Base-by-base conservation (phyloP, 64 coral and sea anemone species). In the Acropora tenuis region DNA sequence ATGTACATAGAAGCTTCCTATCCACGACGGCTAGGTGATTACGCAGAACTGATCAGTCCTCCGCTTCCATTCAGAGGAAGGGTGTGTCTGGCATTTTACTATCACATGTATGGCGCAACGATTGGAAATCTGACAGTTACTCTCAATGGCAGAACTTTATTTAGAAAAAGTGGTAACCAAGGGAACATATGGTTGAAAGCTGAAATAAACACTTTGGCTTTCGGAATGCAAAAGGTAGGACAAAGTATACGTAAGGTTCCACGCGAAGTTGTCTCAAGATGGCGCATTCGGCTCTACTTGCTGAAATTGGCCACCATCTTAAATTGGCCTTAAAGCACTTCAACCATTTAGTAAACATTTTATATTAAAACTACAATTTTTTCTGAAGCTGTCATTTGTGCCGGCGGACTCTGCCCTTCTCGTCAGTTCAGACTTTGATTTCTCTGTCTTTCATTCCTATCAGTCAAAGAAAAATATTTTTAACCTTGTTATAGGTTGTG, bases 101-200 rank as follows among this genome's bases (percentile, higher is more conserved):
- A 93, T 47, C 76, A 81, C 8, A 93, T 93, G 92, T 86, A 80
- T 12, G 92, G 92, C 5, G 50, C 52, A 6, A 47, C 6, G 16
- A 46, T 93, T 18, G 55, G 67, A 16, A 76, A 46, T 1, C 69
- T 93, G 12, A 89, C 20, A 17, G 79, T 93, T 1, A 82, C 19
- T 50, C 57, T 86, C 4, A 75, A 86, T 78, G 73, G 79, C 9
- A 61, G 11, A 63, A 2, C 1, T 12, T 20, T 61, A 1, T 82
- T 82, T 50, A 15, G 4, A 6, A 16, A 19, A 45, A 43, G 49
- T 92, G 81, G 81, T 41, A 58, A 86, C 20, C 50, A 76, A 45
- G 90, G 90, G 12, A 78, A 92, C 81, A 5, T 1, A 16, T 92
- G 90, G 90, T 17, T 85, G 5, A 11, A 76, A 6, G 81, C 90